phyloP scores from a whole-genome alignment of 1,140 invertebrate genomes.

The Cepaea nemoralis region DNA sequence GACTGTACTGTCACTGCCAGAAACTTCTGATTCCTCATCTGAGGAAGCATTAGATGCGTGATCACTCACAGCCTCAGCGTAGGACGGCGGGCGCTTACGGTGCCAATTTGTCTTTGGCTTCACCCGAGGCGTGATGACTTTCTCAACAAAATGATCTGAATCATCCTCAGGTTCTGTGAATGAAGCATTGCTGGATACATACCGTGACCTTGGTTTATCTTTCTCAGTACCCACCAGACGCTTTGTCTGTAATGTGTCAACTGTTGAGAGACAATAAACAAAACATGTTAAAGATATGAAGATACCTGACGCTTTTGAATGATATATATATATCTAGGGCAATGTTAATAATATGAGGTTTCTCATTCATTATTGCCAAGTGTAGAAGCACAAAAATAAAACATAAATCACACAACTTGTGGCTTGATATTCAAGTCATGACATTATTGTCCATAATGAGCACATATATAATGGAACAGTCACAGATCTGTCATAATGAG shows the following conservation, averaged over 20 bases:
- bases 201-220: not conserved
- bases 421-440: too few relatives aligned
- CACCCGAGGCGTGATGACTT: slow-evolving; percentile 8
- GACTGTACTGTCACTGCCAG: not conserved
- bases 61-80: slow-evolving; percentile 35
- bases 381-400: too few relatives aligned
- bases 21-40: slow-evolving; percentile 41
- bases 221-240: slow-evolving; percentile 21
- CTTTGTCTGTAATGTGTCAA: slow-evolving; percentile 18
- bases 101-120: not conserved
- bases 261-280: slow-evolving; percentile 17
- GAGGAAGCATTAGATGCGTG: slow-evolving; percentile 36
- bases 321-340: too few relatives aligned
- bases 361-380: too few relatives aligned
- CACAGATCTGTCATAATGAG: too few relatives aligned
- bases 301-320: too few relatives aligned
- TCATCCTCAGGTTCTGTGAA: not conserved
- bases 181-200: slow-evolving; percentile 6
- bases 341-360: too few relatives aligned
- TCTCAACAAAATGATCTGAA: slow-evolving; percentile 37
- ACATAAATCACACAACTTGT: too few relatives aligned
- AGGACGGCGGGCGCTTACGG: slow-evolving; percentile 22
- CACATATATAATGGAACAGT: too few relatives aligned
- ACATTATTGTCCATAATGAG: too few relatives aligned
- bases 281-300: too few relatives aligned